A percentile compares a stretch with the other conserved stretches of the same genome.
phyloP scores from a whole-genome alignment of 1,140 invertebrate species.

The Adoxophyes honmai region DNA sequence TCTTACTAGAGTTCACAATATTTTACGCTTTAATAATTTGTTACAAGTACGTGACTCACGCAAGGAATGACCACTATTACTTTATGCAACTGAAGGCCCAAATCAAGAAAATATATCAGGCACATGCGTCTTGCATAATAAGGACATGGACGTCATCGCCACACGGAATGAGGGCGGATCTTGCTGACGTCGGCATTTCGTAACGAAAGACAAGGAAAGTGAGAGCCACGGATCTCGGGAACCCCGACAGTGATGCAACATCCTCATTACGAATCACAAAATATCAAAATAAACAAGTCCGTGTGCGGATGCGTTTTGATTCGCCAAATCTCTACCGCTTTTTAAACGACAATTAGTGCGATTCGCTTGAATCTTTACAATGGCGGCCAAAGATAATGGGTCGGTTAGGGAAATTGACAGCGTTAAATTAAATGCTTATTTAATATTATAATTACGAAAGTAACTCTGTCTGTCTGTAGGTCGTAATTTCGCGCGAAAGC shows the following conservation, averaged over 20 bases:
- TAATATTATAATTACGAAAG: no score
- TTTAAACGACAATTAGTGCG: no score
- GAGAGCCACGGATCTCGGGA: slow-evolving; percentile 30
- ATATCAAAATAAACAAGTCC: background rate
- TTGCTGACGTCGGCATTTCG: slow-evolving; percentile 51
- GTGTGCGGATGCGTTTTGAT: background rate
- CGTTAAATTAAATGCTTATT: no score
- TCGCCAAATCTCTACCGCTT: background rate
- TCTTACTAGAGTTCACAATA: no score
- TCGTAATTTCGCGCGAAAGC: no score
- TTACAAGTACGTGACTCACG: no score
- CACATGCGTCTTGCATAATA: slow-evolving; percentile 28
- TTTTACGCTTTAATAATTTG: no score
- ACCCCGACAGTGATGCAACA: slow-evolving; percentile 1
- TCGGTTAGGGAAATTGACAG: no score
- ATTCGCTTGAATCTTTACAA: no score
- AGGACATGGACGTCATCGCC: slow-evolving; percentile 25
- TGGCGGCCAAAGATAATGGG: no score
- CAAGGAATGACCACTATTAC: background rate
- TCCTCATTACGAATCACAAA: background rate
- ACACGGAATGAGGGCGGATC: slow-evolving; percentile 54
- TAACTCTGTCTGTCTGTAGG: no score
- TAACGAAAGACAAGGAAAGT: slow-evolving; percentile 52
- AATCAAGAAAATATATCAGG: slow-evolving; percentile 29
- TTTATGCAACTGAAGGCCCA: slow-evolving; percentile 43